phyloP scores from a whole-genome alignment of 2,797 vertebrate genomes.

The Apodemus agrarius region DNA sequence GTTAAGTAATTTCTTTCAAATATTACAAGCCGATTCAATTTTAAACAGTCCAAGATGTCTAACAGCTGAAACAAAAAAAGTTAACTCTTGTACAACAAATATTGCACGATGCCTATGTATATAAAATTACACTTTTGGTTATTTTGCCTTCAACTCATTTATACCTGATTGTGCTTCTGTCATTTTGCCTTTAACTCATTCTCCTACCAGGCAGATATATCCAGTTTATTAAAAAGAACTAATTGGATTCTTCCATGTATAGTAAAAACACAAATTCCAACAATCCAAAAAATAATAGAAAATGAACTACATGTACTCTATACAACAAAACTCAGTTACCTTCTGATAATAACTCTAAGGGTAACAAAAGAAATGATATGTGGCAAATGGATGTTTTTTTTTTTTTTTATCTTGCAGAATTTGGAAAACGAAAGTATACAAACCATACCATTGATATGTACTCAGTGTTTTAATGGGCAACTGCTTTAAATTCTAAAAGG shows the following conservation, averaged over 20 bases:
- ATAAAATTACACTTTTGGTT: background rate
- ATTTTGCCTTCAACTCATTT: background rate
- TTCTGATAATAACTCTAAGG: background rate
- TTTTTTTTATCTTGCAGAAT: background rate
- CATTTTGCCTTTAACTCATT: background rate
- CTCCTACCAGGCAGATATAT: too few relatives aligned
- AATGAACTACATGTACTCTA: too few relatives aligned
- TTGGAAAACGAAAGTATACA: background rate
- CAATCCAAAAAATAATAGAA: background rate
- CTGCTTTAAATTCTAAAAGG: background rate
- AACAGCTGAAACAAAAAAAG: too few relatives aligned
- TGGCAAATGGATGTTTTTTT: background rate
- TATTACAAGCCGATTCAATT: too few relatives aligned
- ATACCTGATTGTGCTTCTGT: background rate
- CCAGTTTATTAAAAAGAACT: background rate
- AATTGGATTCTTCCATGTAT: background rate
- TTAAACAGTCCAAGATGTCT: too few relatives aligned
- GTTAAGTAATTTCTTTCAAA: too few relatives aligned
- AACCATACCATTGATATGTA: background rate
- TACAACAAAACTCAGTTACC: background rate
- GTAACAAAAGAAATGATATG: background rate
- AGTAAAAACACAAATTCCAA: background rate
- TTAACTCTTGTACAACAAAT: too few relatives aligned
- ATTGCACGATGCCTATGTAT: background rate
- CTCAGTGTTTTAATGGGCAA: background rate